These are phyloP conservation scores for Pygoscelis antarcticus DNA, from an alignment of 2,113 vertebrate species.

Conservation along the genomic window DNA sequence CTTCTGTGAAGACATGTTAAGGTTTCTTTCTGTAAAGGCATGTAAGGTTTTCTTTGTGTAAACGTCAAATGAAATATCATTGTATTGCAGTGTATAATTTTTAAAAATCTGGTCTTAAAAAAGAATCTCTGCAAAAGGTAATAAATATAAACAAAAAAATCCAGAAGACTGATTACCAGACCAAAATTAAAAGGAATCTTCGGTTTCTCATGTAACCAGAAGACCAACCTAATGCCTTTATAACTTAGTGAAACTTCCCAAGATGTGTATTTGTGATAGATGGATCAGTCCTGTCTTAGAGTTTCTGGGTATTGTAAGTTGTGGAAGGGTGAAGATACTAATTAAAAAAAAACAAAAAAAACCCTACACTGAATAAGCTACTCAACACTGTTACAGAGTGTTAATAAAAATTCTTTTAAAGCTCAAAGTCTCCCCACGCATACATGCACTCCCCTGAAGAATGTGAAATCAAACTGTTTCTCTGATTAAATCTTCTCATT, in stretches of 20 bases:
- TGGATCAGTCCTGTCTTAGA: not conserved
- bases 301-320: not conserved
- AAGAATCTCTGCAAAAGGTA: not conserved
- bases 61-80: not conserved
- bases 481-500: not conserved
- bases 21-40: not conserved
- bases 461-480: not conserved
- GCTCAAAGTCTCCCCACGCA: not conserved
- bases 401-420: not conserved
- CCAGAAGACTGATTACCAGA: not conserved
- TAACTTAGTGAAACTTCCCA: not conserved
- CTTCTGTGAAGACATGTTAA: not conserved
- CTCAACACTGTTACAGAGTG: not conserved
- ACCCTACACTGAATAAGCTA: not conserved
- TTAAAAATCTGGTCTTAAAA: not conserved
- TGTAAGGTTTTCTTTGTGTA: not conserved
- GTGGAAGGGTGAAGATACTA: not conserved
- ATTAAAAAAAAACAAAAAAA: not conserved
- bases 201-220: not conserved
- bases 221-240: not conserved
- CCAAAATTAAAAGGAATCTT: not conserved
- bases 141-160: not conserved
- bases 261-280: not conserved
- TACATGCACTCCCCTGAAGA: not conserved
- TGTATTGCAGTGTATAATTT: not conserved